Conservation (phyloP, 2,797 vertebrate species). For the Oreortyx pictus region DNA sequence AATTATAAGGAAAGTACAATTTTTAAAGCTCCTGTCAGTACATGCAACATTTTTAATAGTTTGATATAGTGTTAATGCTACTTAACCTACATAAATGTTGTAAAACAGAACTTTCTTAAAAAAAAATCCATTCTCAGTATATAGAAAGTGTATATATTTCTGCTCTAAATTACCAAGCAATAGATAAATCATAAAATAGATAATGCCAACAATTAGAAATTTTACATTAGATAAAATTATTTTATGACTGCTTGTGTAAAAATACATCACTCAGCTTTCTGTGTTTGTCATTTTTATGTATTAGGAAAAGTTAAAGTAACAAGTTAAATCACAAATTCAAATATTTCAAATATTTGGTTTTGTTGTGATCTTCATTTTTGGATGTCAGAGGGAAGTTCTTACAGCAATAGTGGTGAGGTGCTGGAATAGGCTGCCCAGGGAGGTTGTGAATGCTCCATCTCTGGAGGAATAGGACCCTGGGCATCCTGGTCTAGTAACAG, state of each 20-base stretch:
- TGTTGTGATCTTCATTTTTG: background rate
- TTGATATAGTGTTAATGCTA: background rate
- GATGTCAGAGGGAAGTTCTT: no score
- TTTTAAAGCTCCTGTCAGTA: conserved; percentile 3
- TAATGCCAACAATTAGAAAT: background rate
- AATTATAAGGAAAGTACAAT: background rate
- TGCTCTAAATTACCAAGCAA: background rate
- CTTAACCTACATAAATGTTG: background rate
- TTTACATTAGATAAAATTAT: background rate
- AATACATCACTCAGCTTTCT: background rate
- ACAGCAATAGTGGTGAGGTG: no score
- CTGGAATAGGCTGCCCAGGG: no score
- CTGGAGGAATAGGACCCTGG: no score
- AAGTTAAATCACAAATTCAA: background rate
- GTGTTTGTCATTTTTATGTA: background rate
- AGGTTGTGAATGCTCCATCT: no score
- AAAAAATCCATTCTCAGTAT: background rate
- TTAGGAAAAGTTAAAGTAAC: background rate
- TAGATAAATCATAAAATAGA: background rate
- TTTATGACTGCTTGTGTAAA: background rate
- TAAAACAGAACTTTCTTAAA: background rate
- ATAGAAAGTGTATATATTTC: background rate
- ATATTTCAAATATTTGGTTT: background rate
- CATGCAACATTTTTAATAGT: background rate
- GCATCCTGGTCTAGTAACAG: no score